phyloP scores from a whole-genome alignment of 2,888 invertebrate genomes.

The Phragmatobia fuliginosa region DNA sequence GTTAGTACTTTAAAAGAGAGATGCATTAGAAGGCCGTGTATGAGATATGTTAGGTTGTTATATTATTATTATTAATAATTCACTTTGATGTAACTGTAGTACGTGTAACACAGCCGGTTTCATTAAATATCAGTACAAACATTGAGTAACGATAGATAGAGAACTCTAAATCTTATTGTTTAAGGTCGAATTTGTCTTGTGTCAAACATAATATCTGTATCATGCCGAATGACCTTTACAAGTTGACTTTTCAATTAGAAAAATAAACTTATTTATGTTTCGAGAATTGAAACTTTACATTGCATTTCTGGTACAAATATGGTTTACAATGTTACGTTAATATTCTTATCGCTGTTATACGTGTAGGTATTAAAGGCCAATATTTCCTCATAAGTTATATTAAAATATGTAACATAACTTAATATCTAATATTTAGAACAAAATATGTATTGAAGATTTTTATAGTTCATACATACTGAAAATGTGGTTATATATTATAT shows the following conservation, averaged over 20 bases:
- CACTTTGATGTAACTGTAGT: not conserved
- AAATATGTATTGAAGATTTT: too few relatives aligned
- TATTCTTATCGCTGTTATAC: not conserved
- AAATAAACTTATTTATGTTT: not conserved
- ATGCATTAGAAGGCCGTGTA: too few relatives aligned
- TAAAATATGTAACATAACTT: not conserved
- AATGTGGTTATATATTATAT: not conserved
- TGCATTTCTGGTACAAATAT: not conserved
- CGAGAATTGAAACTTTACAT: not conserved
- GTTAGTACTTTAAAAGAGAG: too few relatives aligned
- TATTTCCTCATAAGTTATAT: not conserved
- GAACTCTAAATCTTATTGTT: not conserved
- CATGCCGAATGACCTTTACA: not conserved
- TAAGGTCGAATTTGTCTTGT: not conserved
- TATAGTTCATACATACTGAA: too few relatives aligned
- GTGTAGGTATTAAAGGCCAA: not conserved
- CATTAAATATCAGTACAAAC: not conserved
- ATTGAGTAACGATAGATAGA: not conserved
- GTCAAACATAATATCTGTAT: not conserved
- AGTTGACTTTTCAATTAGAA: slow-evolving; percentile 1
- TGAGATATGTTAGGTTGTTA: too few relatives aligned
- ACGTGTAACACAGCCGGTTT: not conserved
- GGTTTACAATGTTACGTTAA: not conserved
- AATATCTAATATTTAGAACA: not conserved
- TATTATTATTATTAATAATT: not conserved